These are phyloP conservation scores for Periparus ater DNA, from an alignment of 2,797 vertebrate genomes.

Conservation along the genomic window DNA sequence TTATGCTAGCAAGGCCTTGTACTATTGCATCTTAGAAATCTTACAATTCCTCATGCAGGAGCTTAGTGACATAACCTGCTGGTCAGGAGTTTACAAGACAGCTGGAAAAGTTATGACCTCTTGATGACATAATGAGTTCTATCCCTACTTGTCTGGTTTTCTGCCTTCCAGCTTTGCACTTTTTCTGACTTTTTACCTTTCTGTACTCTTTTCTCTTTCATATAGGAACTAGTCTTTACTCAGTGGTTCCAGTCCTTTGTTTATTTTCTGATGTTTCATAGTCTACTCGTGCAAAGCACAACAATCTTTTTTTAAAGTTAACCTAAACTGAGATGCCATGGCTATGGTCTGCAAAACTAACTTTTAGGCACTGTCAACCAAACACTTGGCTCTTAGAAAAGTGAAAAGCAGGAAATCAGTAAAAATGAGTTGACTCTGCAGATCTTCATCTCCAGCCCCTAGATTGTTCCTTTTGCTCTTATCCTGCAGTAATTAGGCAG, in stretches of 20 bases:
- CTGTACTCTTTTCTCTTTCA: background rate
- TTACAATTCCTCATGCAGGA: background rate
- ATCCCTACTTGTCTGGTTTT: background rate
- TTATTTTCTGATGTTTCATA: background rate
- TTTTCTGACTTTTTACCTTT: background rate
- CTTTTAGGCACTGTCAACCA: background rate
- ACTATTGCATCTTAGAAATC: background rate
- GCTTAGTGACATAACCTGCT: background rate
- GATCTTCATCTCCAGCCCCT: background rate
- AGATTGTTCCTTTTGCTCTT: background rate
- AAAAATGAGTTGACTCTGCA: background rate
- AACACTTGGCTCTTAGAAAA: background rate
- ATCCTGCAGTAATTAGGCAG: background rate
- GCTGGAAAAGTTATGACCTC: background rate
- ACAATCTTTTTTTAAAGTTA: background rate
- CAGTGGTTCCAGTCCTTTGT: background rate
- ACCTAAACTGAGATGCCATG: background rate
- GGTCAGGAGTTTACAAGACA: background rate
- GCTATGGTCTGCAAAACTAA: background rate
- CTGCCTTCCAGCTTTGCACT: background rate
- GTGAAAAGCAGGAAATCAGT: background rate
- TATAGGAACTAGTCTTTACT: background rate
- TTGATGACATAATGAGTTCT: background rate
- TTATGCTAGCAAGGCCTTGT: background rate
- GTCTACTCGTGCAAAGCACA: fast-evolving